Percentiles rank a stretch among this genome's conserved stretches.
These are phyloP conservation scores for Argyra leucocephala DNA, from an alignment of 2,888 invertebrate genomes.

Conservation along the genomic window DNA sequence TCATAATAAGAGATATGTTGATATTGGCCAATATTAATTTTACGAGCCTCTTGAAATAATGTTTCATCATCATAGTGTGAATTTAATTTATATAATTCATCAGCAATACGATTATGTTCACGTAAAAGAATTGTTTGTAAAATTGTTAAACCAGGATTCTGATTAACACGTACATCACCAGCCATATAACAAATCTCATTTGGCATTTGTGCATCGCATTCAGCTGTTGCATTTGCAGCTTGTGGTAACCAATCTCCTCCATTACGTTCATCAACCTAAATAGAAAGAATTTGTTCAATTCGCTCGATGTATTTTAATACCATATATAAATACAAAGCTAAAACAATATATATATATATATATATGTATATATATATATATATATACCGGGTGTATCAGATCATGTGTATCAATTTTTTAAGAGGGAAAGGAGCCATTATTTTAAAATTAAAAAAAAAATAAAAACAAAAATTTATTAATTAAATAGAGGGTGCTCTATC, in stretches of 20 bases:
- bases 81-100: conserved; percentile 43
- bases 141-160: conserved; percentile 44
- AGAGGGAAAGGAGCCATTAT: too few species aligned
- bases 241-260: conserved; percentile 65
- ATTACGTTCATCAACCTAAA: conserved; percentile 47
- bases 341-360: too few species aligned
- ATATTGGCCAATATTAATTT: conserved; percentile 46
- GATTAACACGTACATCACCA: conserved; percentile 49
- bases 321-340: too few species aligned
- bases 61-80: conserved; percentile 48
- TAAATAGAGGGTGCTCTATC: too few species aligned
- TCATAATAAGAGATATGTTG: conserved; percentile 49
- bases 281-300: background rate
- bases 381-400: too few species aligned
- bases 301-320: too few species aligned
- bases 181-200: conserved; percentile 67
- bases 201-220: conserved; percentile 55
- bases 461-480: too few species aligned
- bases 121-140: conserved; percentile 45
- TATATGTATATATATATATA: too few species aligned
- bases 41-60: conserved; percentile 46
- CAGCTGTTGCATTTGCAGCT: conserved; percentile 56
- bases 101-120: conserved; percentile 47
- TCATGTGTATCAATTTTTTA: too few species aligned
- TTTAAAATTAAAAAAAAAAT: too few species aligned